Conservation (phyloP, 2,113 vertebrate genomes). For the Gnathonemus echidnorhynchus region DNA sequence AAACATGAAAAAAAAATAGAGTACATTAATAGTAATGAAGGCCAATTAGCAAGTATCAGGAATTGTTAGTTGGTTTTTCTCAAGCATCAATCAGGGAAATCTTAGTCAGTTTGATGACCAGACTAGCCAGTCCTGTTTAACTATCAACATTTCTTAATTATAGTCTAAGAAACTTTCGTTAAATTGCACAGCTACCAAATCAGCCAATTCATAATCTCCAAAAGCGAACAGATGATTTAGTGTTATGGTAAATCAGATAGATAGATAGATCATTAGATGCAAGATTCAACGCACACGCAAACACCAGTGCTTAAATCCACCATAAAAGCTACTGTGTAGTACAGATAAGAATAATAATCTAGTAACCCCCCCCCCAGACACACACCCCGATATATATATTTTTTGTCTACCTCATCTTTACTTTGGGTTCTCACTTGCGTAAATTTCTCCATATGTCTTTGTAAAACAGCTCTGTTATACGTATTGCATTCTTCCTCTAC, state of each 20-base stretch:
- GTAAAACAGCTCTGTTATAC: not conserved
- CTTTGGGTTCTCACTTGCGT: not conserved
- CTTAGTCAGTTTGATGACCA: not conserved
- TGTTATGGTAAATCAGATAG: not conserved
- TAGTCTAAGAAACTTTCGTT: not conserved
- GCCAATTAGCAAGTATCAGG: not conserved
- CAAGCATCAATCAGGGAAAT: not conserved
- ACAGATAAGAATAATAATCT: not conserved
- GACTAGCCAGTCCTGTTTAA: not conserved
- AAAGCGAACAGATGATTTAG: not conserved
- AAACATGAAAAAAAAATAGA: not conserved
- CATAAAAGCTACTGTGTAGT: not conserved
- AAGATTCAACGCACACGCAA: not conserved
- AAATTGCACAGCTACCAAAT: not conserved
- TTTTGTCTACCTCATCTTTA: not conserved
- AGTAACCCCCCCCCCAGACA: not conserved
- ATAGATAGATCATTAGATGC: not conserved
- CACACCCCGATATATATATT: not conserved
- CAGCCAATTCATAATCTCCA: not conserved
- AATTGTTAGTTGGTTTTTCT: not conserved
- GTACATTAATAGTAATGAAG: not conserved
- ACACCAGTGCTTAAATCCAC: slow-evolving; percentile 4
- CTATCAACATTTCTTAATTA: not conserved
- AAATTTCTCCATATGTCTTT: not conserved
- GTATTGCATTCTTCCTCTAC: not conserved